Evolutionary conservation across 53 echinoderm and acorn worm genomes (phyloP), one percentile per base, ranked within the genome.

Genomic region (Henricia sp.): DNA sequence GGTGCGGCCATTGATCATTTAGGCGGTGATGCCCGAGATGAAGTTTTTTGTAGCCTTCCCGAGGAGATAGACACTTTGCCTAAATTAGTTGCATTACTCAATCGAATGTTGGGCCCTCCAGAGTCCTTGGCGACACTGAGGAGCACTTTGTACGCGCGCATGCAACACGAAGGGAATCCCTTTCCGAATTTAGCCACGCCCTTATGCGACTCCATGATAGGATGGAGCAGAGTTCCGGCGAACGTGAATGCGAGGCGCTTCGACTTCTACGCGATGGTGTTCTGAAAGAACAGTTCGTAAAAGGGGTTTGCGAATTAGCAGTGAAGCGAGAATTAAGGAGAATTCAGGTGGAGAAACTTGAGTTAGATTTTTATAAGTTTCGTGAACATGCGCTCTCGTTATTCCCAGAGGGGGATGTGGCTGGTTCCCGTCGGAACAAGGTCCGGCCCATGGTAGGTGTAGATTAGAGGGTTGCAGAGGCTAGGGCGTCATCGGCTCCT

Each of bases 101-200:
- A 27, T 13, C 62, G 62, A 9, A 62, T 62, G 62, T n/a, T 62
- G 25, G 62, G 62, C 32, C 62, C 62, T 26, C 62, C 62, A 62
- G 62, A 25, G 32, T 62, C 62, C 24, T 33, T 62, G 25, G 62
- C 62, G 26, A 23, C 62, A 8, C 13, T 62, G 32, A 62, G 29
- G 29, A 62, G 62, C 26, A 27, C 62, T 6, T 26, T 62, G 6
- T 62, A 62, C 14, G 32, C 62, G 32, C 62, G 62, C 62, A 62
- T 33, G 29, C 62, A 62, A 27, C 27, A 62, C 32, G 62, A 62
- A 29, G 62, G 6, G 62, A 62, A 33, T 62, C 62, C 6, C 62
- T 62, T 23, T 28, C 62, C 4, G 25, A 62, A 24, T 62, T 62
- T 27, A 62, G 62, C 32, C 27, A 33, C 9, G 10, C 2, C 26